phyloP scores from a whole-genome alignment of 2,113 vertebrate genomes.

The Oncorhynchus tshawytscha region DNA sequence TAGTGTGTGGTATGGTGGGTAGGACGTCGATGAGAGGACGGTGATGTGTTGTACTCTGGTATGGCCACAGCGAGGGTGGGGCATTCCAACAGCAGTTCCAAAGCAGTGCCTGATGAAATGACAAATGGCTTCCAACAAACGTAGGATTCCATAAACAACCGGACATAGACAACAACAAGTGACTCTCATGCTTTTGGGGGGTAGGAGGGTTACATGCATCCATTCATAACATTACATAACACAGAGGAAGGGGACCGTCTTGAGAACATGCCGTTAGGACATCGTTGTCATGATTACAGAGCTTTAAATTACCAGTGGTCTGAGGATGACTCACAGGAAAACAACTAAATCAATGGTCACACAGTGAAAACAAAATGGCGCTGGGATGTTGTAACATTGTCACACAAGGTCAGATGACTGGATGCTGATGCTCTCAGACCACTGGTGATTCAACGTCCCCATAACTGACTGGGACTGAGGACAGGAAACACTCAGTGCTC shows the following conservation, averaged over 20 bases:
- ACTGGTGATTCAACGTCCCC: constrained; percentile 39
- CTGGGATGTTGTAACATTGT: constrained; percentile 18
- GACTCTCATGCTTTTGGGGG: constrained; percentile 50
- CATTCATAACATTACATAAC: constrained; percentile 53
- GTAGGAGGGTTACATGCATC: constrained; percentile 36
- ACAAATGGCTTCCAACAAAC: constrained; percentile 21
- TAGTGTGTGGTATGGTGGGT: constrained; percentile 39
- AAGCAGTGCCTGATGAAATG: constrained; percentile 56
- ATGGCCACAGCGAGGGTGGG: constrained; percentile 33
- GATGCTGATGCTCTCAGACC: constrained; percentile 48
- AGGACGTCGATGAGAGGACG: constrained; percentile 41
- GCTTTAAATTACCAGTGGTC: constrained; percentile 52
- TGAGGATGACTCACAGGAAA: constrained; percentile 30
- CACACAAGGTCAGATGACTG: constrained; percentile 25
- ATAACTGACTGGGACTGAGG: constrained; percentile 7
- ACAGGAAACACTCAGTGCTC: not conserved
- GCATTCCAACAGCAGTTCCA: constrained; percentile 51
- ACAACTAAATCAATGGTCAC: not conserved
- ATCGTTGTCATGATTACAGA: constrained; percentile 18
- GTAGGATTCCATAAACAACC: constrained; percentile 13
- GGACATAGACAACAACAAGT: constrained; percentile 30
- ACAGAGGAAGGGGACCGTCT: constrained; percentile 24
- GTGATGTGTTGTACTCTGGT: constrained; percentile 3
- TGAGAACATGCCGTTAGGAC: constrained; percentile 69
- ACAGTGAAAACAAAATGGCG: constrained; percentile 9